Evolutionary conservation across 2,888 invertebrate species (phyloP), one percentile per base, ranked within the genome.

Genomic region (Metellina segmentata): DNA sequence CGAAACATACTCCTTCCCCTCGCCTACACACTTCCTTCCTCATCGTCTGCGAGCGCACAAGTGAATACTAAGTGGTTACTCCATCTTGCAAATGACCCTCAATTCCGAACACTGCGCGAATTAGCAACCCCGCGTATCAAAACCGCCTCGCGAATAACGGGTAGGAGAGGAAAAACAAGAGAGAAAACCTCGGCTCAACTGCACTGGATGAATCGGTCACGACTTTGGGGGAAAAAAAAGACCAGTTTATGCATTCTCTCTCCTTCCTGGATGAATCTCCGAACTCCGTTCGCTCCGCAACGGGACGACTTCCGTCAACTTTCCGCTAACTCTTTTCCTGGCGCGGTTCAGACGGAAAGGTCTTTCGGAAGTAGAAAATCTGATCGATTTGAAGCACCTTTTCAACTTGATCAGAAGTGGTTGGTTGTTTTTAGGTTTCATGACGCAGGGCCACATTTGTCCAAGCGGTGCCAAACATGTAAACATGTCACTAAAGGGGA

Each of bases 171-270:
- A 34, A 34, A 34, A 34, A 34, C 34, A 34, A 34, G 34, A 34
- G 34, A 48, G 52, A n/a, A 83, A 77, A 48, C 75, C 74, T 78
- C 78, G 78, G 70, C 88, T 81, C 89, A 70, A 78, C 83, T 83
- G 77, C 83, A 89, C 89, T 89, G 77, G 86, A 71, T 91, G 91
- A 91, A 83, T 91, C 87, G 91, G 91, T 91, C 91, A 91, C 87
- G 83, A 91, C 83, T 87, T 83, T 87, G 78, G 81, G 81, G 52
- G 48, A 19, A 19, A 48, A 49, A 52, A 74, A 49, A 81, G 74
- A 81, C 81, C 88, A 19, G 88, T 81, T 89, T 70, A 53, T 53
- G 52, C 48, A 16, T 20, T 75, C 70, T 69, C 16, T 61, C 81
- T 49, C 81, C 49, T 34, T 7, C 74, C 48, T 16, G 8, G 61